Evolutionary conservation across 2,797 vertebrate genomes (phyloP).

Genomic region (Taenioides sp.): DNA sequence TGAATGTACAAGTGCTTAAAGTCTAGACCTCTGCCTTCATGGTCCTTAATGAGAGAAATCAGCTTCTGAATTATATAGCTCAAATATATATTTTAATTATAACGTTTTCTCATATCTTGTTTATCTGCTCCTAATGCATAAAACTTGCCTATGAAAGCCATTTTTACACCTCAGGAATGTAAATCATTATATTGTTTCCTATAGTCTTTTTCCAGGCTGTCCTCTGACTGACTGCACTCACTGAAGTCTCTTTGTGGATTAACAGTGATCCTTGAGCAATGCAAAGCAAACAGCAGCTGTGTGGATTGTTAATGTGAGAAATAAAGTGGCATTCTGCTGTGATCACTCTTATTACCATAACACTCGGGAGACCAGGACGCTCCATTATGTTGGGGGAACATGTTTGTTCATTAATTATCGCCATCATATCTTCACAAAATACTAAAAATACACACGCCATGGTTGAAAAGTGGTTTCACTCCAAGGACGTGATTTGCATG

Average conservation of each 20-base stretch:
- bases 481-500: conserved; percentile 56
- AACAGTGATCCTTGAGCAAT: conserved; percentile 20
- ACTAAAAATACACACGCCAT: conserved; percentile 55
- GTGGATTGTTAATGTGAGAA: conserved; percentile 24
- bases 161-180: background rate
- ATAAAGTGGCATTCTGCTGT: conserved; percentile 23
- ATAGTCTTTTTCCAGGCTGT: background rate
- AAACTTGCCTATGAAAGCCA: background rate
- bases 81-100: too few relatives aligned
- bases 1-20: too few relatives aligned
- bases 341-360: conserved; percentile 30
- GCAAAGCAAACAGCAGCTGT: conserved; percentile 8
- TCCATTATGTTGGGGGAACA: conserved; percentile 19
- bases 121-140: background rate
- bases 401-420: conserved; percentile 39
- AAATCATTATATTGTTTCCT: background rate
- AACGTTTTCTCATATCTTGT: background rate
- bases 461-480: conserved; percentile 34
- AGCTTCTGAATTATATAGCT: too few relatives aligned
- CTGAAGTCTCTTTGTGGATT: conserved; percentile 15
- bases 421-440: conserved; percentile 15
- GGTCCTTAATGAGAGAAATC: too few relatives aligned
- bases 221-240: conserved; percentile 2
- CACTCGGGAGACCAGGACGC: conserved; percentile 1
- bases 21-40: too few relatives aligned